phyloP scores from a whole-genome alignment of 2,888 invertebrate genomes.

The Pammene fasciana region DNA sequence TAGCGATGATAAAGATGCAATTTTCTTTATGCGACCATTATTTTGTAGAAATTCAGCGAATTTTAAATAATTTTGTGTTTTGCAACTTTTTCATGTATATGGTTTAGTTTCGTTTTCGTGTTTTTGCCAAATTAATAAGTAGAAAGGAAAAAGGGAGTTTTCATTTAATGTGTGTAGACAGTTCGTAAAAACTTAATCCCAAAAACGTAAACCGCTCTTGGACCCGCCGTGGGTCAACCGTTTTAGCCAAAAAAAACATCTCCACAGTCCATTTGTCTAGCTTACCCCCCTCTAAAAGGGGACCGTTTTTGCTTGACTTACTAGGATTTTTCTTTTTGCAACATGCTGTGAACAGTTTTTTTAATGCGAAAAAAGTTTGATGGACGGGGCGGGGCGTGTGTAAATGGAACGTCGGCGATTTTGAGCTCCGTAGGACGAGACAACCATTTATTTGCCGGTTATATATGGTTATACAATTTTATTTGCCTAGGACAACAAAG shows the following conservation, averaged over 20 bases:
- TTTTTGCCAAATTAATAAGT: too few relatives aligned
- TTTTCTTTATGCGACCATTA: constrained; percentile 17
- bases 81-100: background rate
- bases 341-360: constrained; percentile 50
- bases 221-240: constrained; percentile 16
- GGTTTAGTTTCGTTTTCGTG: too few relatives aligned
- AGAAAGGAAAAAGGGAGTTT: too few relatives aligned
- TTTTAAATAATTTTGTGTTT: constrained; percentile 1
- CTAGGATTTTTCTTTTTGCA: constrained; percentile 49
- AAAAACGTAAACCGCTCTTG: constrained; percentile 4
- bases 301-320: constrained; percentile 46
- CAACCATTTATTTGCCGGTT: background rate
- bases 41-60: constrained; percentile 2
- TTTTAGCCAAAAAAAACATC: constrained; percentile 35
- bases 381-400: constrained; percentile 2
- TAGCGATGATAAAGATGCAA: constrained; percentile 29
- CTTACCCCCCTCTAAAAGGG: constrained; percentile 20
- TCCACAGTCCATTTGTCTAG: constrained; percentile 42
- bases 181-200: constrained; percentile 3
- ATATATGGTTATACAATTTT: too few relatives aligned
- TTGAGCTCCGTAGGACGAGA: background rate
- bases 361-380: constrained; percentile 40
- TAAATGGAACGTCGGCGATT: background rate
- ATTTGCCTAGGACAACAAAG: too few relatives aligned
- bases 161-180: background rate